Base-by-base conservation (phyloP, 2,113 vertebrate genomes). In the Tyrannus savana region DNA sequence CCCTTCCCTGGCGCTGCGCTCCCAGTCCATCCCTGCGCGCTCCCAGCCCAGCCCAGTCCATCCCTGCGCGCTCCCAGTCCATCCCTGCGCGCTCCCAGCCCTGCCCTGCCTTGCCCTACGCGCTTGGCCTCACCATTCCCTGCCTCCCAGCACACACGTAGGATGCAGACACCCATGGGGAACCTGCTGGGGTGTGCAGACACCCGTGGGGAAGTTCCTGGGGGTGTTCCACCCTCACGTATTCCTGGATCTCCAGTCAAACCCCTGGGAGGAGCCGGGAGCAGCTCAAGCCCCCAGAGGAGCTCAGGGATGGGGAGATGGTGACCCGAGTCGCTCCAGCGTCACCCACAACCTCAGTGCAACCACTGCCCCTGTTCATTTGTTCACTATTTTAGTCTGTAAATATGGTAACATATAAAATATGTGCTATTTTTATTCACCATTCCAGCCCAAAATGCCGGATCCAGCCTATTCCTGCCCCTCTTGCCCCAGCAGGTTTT, bases 391-490 rank as follows among this genome's bases (percentile, higher is more conserved):
- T 6, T 4, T 17, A 27, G 5, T 19, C 50, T 0, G 14, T 37
- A 9, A 42, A 44, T 37, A 18, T 3, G 14, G 11, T 4, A 19
- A 18, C 6, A 0, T 0, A 50, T 5, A 12, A 3, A 2, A 0
- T 4, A 66, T 24, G 62, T 13, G 4, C 37, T 44, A 11, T 16
- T 37, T 6, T 9, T 1, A 1, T 2, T 50, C 33, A 9, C 37
- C n/a, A 0, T 5, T 56, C 41, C 13, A 80, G 58, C 72, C 60
- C 41, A 4, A 3, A 21, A 37, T 17, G 24, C 58, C n/a, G 37
- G 35, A 59, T 59, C 35, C 23, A 25, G 58, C 35, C 35, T 39
- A 5, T 39, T 39, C 35, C 35, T 60, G 58, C 1, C 3, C 24
- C 52, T 62, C 69, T 7, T 49, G 64, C 39, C 47, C 2, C 17